These are phyloP conservation scores for Saxidomus purpurata DNA, from an alignment of 1,140 invertebrate species.

Conservation along the genomic window DNA sequence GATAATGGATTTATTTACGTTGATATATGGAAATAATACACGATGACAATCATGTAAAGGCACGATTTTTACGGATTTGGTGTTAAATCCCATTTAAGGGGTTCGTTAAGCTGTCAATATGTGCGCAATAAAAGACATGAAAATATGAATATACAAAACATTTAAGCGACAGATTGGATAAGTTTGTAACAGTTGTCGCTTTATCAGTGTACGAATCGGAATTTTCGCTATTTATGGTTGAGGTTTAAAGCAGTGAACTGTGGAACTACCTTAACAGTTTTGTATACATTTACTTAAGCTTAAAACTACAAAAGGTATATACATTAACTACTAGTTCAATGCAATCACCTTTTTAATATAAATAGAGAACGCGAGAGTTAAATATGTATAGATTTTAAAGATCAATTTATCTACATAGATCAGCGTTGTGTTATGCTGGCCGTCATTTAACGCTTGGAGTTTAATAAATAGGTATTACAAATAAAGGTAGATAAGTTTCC, in stretches of 20 bases:
- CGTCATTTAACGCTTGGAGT: background rate
- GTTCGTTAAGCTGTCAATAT: background rate
- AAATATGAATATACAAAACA: constrained; percentile 3
- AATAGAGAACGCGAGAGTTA: constrained; percentile 23
- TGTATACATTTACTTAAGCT: constrained; percentile 12
- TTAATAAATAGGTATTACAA: background rate
- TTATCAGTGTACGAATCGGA: constrained; percentile 8
- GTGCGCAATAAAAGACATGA: constrained; percentile 3
- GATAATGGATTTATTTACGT: constrained; percentile 8
- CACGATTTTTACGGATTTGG: background rate
- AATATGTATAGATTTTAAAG: constrained; percentile 13
- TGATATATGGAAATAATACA: background rate
- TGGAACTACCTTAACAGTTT: background rate
- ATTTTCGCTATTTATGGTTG: constrained; percentile 32
- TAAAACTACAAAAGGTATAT: constrained; percentile 20
- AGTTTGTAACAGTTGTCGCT: constrained; percentile 19
- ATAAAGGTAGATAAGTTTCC: constrained; percentile 1
- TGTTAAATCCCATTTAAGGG: constrained; percentile 1
- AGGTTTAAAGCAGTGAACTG: background rate
- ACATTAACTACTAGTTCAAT: background rate
- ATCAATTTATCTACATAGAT: constrained; percentile 38
- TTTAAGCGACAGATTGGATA: constrained; percentile 11
- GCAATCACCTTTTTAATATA: constrained; percentile 21
- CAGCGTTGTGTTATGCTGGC: background rate
- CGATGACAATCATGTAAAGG: background rate